Base-by-base conservation (phyloP, 2,888 invertebrate species). In the Clitarchus hookeri region DNA sequence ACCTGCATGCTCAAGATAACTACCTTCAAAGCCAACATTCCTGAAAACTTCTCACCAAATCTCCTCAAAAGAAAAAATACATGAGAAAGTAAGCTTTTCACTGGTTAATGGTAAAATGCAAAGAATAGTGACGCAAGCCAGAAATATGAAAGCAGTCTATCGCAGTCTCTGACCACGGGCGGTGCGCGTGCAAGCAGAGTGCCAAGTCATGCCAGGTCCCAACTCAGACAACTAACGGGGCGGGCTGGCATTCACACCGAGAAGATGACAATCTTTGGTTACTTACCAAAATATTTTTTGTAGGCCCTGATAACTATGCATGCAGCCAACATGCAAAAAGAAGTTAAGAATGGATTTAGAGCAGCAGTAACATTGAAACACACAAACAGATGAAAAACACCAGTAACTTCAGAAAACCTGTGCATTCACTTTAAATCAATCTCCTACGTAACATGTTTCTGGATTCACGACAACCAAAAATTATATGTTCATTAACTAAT, bases 271-370 rank as follows among this genome's bases (percentile, higher is more conserved):
- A n/a, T 65, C 65, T 65, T 65, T 65, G 65, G 65, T 65, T 65
- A 65, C 65, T 65, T n/a, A 65, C 65, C 65, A 65, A 65, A 65
- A 65, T 65, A 65, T 65, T 65, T 65, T 65, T 65, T 65, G 65
- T n/a, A 65, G 65, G 6, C 65, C 65, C 65, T 65, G 65, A 65
- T 65, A 65, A 65, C 65, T 65, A 65, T 65, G 65, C 65, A 65
- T 65, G 65, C 65, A 65, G 65, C 65, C 65, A 65, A 65, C 65
- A 65, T 65, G 65, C 65, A 65, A 65, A 65, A 65, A 65, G 65
- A 65, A 8, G 65, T 65, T 65, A 65, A 19, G 65, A 65, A 65
- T 65, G 65, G 65, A 65, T 65, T 65, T 65, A 65, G 65, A 65
- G 65, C 65, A 65, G n/a, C 65, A 65, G 16, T 65, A 65, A 65